Base-by-base conservation (phyloP, 2,113 vertebrate species). In the Ceyx margarethae region DNA sequence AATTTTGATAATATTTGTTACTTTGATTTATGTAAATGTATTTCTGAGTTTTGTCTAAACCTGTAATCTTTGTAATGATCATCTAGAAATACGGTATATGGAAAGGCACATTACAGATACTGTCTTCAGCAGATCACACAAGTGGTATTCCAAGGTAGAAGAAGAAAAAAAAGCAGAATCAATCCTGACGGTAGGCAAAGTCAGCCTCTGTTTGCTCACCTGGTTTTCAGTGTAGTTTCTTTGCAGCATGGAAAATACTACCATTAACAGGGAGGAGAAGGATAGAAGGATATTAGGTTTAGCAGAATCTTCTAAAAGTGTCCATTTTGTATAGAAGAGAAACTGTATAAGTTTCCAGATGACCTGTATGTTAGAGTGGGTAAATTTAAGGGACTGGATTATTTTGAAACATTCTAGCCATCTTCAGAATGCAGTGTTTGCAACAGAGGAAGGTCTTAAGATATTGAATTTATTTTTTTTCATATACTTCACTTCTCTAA, bases 31-130 rank as follows among this genome's bases (percentile, higher is more conserved):
- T 56, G 54, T 83, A 86, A 94, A 81, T 67, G 33, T 84, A 76
- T 91, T 95, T 95, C 80, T 80, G 62, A 69, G 85, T 88, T 91
- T 94, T 57, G 67, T 85, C 60, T 82, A 67, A 82, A 56, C 12
- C 9, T 37, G 31, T 87, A 56, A 21, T 33, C 33, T 89, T 87
- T 91, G 91, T 85, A 51, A 80, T 71, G 25, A 76, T 68, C 53
- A 42, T 77, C 72, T 67, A 66, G 68, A 74, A 93, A 91, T 64
- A 40, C 65, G 76, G 61, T 50, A 76, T 4, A 4, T 71, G 62
- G 67, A 60, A 69, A 69, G 71, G 75, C 64, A 56, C 33, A n/a
- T 80, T 43, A 76, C 37, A 78, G 67, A 43, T 20, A 26, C 13
- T 61, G 76, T 64, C 74, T 73, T 72, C 58, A 54, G 66, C 60